phyloP scores from a whole-genome alignment of 2,797 vertebrate genomes.

The Enteromius thamalakanensis region DNA sequence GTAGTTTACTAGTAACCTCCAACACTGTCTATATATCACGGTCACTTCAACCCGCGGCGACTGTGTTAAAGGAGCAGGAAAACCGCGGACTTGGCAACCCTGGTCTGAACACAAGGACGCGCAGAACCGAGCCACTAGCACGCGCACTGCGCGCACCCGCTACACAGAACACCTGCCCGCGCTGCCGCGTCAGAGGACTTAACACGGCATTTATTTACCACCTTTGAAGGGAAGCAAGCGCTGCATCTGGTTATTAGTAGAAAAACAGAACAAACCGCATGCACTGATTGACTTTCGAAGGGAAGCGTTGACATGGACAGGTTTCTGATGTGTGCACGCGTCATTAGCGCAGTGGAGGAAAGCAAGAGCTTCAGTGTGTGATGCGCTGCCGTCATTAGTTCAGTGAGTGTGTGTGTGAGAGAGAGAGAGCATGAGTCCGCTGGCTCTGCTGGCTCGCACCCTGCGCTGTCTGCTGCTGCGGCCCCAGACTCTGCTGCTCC shows the following conservation, averaged over 20 bases:
- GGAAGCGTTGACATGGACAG: neutral
- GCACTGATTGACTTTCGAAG: fast-evolving
- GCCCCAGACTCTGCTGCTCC: conserved; percentile 85
- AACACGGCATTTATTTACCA: neutral
- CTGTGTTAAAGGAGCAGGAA: neutral
- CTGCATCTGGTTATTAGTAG: neutral
- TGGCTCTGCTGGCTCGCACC: conserved; percentile 87
- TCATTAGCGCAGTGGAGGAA: neutral
- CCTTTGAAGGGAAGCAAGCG: neutral
- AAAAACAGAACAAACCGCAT: neutral
- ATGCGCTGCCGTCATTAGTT: neutral
- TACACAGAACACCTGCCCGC: neutral
- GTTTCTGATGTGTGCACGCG: neutral
- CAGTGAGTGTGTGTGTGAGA: neutral
- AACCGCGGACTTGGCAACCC: conserved; percentile 1
- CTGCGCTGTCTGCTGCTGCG: conserved; percentile 88
- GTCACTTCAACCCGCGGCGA: too few relatives aligned
- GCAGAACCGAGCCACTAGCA: neutral
- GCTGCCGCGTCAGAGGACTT: neutral
- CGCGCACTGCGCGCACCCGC: neutral
- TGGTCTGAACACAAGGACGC: neutral
- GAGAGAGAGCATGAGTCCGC: neutral
- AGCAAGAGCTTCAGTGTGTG: neutral
- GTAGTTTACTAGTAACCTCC: too few relatives aligned
- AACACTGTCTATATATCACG: too few relatives aligned